phyloP scores from a whole-genome alignment of 2,113 vertebrate genomes.

The Brachypodius melanocephalos region DNA sequence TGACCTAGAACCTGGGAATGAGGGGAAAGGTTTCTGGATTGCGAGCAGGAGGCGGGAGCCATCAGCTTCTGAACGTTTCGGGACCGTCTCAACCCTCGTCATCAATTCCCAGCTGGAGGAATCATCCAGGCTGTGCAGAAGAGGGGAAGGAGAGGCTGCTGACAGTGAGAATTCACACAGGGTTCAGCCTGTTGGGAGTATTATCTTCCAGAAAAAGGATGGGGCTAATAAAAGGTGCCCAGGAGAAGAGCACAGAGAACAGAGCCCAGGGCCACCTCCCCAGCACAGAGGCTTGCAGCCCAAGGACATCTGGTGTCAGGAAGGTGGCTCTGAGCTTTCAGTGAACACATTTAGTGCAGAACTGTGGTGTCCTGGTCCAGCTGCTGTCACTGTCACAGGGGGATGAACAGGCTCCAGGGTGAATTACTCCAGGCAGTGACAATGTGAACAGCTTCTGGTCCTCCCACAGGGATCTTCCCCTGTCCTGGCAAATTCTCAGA shows the following conservation, averaged over 20 bases:
- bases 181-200: neutral
- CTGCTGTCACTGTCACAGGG: neutral
- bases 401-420: neutral
- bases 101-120: neutral
- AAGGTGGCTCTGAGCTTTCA: neutral
- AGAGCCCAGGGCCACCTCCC: neutral
- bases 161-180: neutral
- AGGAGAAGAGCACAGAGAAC: neutral
- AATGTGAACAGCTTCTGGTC: fast-evolving
- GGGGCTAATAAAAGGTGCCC: neutral
- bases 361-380: neutral
- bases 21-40: neutral
- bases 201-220: neutral
- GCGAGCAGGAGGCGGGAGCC: neutral
- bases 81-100: neutral
- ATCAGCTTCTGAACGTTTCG: fast-evolving
- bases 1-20: neutral
- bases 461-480: neutral
- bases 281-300: neutral
- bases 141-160: neutral
- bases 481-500: neutral
- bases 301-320: neutral
- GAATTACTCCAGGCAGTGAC: neutral
- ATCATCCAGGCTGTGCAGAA: neutral
- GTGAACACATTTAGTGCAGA: neutral